Evolutionary conservation across 2,888 invertebrate species (phyloP).

Genomic region (Andrena dorsata): DNA sequence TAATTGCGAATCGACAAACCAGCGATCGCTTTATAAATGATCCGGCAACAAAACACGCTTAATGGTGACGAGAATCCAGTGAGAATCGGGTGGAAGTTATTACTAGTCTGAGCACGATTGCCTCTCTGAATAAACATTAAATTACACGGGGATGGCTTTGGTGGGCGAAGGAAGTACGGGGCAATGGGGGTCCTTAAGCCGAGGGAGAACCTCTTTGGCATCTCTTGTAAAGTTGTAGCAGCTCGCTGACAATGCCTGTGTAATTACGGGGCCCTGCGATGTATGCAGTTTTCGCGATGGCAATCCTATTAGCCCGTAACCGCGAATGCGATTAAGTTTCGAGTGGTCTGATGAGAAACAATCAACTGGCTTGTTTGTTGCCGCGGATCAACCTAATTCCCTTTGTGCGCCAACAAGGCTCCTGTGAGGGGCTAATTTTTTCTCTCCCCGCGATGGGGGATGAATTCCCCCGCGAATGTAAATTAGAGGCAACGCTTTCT

Average conservation of each 20-base stretch:
- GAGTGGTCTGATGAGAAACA: slow-evolving; percentile 38
- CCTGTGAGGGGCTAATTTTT: slow-evolving; percentile 6
- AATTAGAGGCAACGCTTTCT: background rate
- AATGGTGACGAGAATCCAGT: background rate
- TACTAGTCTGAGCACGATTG: background rate
- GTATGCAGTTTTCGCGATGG: slow-evolving; percentile 39
- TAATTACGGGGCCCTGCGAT: slow-evolving; percentile 36
- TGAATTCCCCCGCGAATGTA: background rate
- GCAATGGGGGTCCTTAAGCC: slow-evolving; percentile 39
- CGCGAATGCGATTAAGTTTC: slow-evolving; percentile 42
- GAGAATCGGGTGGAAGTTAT: background rate
- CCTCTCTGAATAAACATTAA: slow-evolving; percentile 21
- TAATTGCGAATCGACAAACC: too few relatives aligned
- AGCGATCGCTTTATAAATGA: too few relatives aligned
- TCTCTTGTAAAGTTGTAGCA: slow-evolving; percentile 12
- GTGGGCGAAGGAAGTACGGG: slow-evolving; percentile 21
- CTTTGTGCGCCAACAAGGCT: background rate
- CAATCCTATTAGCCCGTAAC: slow-evolving; percentile 38
- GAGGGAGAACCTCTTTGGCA: background rate
- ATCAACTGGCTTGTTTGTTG: slow-evolving; percentile 35
- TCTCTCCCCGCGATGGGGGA: background rate
- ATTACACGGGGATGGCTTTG: slow-evolving; percentile 33
- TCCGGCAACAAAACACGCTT: background rate
- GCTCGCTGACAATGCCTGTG: slow-evolving; percentile 31
- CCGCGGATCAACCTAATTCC: slow-evolving; percentile 31